Percentiles rank a stretch among this genome's conserved stretches.
Conservation (phyloP, 1,140 invertebrate species). For the Conus ventricosus region DNA sequence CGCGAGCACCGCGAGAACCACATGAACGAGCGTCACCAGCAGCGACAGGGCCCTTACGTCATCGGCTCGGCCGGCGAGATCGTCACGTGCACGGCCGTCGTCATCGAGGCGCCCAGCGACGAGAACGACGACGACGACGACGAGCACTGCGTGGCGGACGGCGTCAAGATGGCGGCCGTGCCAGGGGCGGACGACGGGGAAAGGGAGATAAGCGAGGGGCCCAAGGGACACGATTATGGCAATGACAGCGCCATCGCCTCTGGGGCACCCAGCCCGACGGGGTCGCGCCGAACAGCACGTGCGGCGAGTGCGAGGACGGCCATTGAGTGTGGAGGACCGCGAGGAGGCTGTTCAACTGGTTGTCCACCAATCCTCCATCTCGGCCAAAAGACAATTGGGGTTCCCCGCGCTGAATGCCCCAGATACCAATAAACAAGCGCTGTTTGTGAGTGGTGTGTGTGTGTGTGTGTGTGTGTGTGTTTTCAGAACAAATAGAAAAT, state of each 20-base stretch:
- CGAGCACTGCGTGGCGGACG: not conserved
- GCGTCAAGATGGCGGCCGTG: not conserved
- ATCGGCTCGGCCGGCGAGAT: not conserved
- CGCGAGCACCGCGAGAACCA: conserved; percentile 45
- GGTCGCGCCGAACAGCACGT: not conserved
- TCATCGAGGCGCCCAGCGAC: not conserved
- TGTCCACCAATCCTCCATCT: no score
- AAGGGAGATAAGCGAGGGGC: not conserved
- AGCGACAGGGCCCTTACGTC: not conserved
- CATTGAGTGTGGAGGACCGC: not conserved
- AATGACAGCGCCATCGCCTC: conserved; percentile 19
- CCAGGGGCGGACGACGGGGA: not conserved
- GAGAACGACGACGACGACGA: not conserved
- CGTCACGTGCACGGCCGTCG: not conserved
- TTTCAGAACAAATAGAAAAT: no score
- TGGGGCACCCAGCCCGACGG: not conserved
- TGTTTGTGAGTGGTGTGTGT: no score
- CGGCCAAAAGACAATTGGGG: no score
- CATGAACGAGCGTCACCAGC: conserved; percentile 29
- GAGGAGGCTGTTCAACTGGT: no score
- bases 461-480: no score
- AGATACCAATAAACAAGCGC: no score
- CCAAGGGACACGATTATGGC: not conserved
- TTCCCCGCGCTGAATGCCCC: no score
- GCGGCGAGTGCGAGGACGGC: not conserved